Evolutionary conservation across 2,113 vertebrate genomes (phyloP), one percentile per base, ranked within the genome.

Genomic region (Leptocoma aspasia): DNA sequence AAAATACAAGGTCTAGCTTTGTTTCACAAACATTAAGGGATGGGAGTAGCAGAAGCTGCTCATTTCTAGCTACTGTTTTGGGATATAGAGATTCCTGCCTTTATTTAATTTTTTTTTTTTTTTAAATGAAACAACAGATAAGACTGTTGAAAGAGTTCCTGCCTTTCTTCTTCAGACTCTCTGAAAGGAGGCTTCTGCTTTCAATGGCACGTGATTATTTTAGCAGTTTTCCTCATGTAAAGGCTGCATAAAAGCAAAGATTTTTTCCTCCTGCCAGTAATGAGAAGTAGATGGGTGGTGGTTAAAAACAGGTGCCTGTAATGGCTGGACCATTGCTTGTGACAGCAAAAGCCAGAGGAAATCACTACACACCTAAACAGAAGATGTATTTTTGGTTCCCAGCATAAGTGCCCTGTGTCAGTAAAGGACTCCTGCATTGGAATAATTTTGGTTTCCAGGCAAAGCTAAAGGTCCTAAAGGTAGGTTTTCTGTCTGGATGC

Each of bases 271-370:
- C 76, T 14, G 22, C 41, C 61, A 64, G 35, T 71, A 78, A 82
- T 20, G 39, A 91, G 54, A 76, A 77, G 39, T 47, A 72, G 78
- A n/a, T 44, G 75, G 66, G 31, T 47, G 24, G 22, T 59, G 21
- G 39, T 78, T 70, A 71, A 57, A 65, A 94, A 60, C 61, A 89
- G 82, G 79, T 76, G 44, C 39, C 78, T 56, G 53, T 49, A 50
- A 56, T n/a, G 78, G 65, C 41, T 64, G 52, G 35, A 71, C 65
- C 37, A 5, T 23, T 72, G 54, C 50, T 85, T 85, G 37, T 57
- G 79, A 53, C 63, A 77, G 49, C 53, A 90, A 87, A 92, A 92
- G n/a, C 45, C 85, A 76, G 78, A 92, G 87, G 65, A 94, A 92
- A 28, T 53, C 82, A 76, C 65, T 45, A 49, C 37, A 75, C 39